Percentiles rank a stretch among this genome's conserved stretches.
These are phyloP conservation scores for Cyphomyrus discorhynchus DNA, from an alignment of 2,113 vertebrate genomes.

Conservation along the genomic window DNA sequence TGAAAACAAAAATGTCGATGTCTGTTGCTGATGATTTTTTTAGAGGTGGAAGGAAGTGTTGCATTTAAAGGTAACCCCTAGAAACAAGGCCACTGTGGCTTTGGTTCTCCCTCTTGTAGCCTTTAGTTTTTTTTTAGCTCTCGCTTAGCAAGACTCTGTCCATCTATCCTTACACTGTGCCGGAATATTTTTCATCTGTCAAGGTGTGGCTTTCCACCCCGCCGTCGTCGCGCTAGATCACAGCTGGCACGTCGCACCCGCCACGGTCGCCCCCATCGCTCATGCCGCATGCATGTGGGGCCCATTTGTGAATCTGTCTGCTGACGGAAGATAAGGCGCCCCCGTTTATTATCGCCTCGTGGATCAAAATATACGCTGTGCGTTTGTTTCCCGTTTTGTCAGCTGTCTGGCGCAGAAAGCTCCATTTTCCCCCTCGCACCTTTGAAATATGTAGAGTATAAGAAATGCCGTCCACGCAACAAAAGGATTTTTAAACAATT, in stretches of 20 bases:
- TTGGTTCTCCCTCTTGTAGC: constrained; percentile 38
- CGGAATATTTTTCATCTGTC: constrained; percentile 60
- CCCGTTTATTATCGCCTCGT: constrained; percentile 55
- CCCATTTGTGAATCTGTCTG: constrained; percentile 67
- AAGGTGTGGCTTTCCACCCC: constrained; percentile 59
- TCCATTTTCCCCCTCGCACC: neutral
- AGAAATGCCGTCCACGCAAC: neutral
- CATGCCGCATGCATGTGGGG: constrained; percentile 50
- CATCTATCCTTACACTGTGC: constrained; percentile 27
- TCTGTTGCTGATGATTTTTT: neutral
- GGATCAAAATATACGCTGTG: constrained; percentile 48
- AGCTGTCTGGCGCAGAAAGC: constrained; percentile 9
- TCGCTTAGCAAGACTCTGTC: constrained; percentile 35
- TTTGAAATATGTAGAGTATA: constrained; percentile 5
- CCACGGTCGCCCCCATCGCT: constrained; percentile 64
- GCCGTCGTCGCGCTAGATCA: constrained; percentile 61
- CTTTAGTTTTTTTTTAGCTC: neutral
- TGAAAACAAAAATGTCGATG: neutral
- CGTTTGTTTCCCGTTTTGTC: constrained; percentile 5
- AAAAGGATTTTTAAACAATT: neutral
- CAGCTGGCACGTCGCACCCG: constrained; percentile 48
- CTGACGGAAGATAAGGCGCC: constrained; percentile 58
- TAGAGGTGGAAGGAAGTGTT: neutral
- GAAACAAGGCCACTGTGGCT: constrained; percentile 37
- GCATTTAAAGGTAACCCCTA: constrained; percentile 16